Conservation (phyloP, 2,888 invertebrate genomes). For the Dinocampus coccinellae region DNA sequence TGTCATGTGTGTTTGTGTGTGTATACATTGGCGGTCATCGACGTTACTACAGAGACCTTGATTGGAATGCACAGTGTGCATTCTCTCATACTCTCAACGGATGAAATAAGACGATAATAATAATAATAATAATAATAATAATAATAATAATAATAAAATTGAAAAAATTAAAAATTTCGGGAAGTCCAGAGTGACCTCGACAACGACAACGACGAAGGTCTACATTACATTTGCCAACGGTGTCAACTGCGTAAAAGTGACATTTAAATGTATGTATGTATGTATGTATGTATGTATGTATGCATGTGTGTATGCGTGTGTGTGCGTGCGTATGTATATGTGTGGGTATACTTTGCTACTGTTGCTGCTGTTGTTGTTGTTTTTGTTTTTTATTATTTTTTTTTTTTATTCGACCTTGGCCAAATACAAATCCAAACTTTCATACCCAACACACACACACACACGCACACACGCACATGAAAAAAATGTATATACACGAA, state of each 20-base stretch:
- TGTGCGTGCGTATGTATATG: too few relatives aligned
- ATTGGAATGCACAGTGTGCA: conserved; percentile 26
- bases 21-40: conserved; percentile 26
- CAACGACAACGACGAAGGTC: conserved; percentile 8
- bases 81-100: too few relatives aligned
- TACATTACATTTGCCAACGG: neutral
- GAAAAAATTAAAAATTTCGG: conserved; percentile 18
- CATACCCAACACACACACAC: neutral
- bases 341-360: too few relatives aligned
- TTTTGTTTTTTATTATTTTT: neutral
- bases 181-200: conserved; percentile 26
- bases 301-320: too few relatives aligned
- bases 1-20: too few relatives aligned
- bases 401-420: neutral
- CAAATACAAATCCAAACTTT: neutral
- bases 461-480: too few relatives aligned
- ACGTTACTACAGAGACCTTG: conserved; percentile 25
- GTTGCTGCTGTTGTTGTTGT: too few relatives aligned
- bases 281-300: too few relatives aligned
- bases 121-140: too few relatives aligned
- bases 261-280: neutral
- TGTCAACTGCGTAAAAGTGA: conserved; percentile 11
- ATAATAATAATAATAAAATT: too few relatives aligned
- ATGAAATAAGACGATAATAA: conserved; percentile 14
- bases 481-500: neutral